phyloP scores from a whole-genome alignment of 2,797 vertebrate genomes.

The Neosilurus mollespiculum region DNA sequence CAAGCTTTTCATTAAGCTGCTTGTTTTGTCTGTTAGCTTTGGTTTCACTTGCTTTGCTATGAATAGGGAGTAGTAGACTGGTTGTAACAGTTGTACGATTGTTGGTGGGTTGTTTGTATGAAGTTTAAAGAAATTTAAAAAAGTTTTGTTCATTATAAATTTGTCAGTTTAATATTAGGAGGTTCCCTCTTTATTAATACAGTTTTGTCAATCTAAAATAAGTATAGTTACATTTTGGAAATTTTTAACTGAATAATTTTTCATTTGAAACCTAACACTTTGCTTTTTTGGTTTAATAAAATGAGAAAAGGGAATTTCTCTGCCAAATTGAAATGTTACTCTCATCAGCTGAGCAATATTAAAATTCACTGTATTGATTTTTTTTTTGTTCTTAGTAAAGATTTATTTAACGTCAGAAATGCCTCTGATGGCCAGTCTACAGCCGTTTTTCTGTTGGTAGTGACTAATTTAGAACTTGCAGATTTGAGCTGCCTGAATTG shows the following conservation, averaged over 20 bases:
- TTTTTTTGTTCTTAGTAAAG: neutral
- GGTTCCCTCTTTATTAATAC: neutral
- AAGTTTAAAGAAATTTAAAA: slow-evolving; percentile 13
- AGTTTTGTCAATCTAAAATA: neutral
- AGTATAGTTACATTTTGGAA: neutral
- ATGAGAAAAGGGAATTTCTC: neutral
- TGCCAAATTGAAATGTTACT: neutral
- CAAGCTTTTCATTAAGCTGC: slow-evolving; percentile 52
- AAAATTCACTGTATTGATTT: neutral
- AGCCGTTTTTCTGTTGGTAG: slow-evolving; percentile 62
- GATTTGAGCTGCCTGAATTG: slow-evolving; percentile 99
- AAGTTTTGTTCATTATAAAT: neutral
- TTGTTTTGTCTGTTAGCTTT: slow-evolving; percentile 47
- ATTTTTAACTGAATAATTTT: neutral
- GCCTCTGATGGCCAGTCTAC: slow-evolving; percentile 53
- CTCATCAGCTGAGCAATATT: neutral
- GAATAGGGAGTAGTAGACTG: slow-evolving; percentile 36
- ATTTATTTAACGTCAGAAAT: neutral
- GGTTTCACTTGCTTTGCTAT: slow-evolving; percentile 45
- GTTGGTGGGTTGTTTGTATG: neutral
- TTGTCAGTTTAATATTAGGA: neutral
- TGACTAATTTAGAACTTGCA: slow-evolving; percentile 99
- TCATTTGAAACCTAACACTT: neutral
- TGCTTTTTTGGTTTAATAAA: neutral
- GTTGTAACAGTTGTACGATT: slow-evolving; percentile 38